Evolutionary conservation across 2,888 invertebrate genomes (phyloP).

Genomic region (Chloromyia formosa): DNA sequence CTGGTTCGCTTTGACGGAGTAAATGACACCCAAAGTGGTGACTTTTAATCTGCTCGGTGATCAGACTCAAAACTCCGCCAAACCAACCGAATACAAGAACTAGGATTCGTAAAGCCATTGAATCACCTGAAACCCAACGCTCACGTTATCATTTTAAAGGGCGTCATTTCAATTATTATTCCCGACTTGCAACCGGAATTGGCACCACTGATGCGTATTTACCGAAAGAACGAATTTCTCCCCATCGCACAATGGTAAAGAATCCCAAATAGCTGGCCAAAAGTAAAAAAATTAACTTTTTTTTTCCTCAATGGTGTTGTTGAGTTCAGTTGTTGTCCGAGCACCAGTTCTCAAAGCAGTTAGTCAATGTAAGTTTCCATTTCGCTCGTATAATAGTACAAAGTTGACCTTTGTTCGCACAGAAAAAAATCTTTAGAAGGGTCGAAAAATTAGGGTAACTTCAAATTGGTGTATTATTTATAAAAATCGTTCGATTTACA

Average conservation of each 20-base stretch:
- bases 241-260: conserved; percentile 86
- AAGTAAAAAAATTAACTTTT: no score
- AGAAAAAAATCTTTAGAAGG: no score
- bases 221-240: conserved; percentile 72
- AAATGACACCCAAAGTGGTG: conserved; percentile 77
- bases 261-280: no score
- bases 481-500: no score
- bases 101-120: conserved; percentile 66
- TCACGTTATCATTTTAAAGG: conserved; percentile 80
- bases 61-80: conserved; percentile 50
- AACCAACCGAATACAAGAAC: not conserved
- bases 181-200: conserved; percentile 76
- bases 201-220: conserved; percentile 70
- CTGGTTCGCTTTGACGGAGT: conserved; percentile 75
- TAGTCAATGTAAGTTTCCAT: no score
- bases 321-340: no score
- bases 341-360: no score
- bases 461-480: no score
- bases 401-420: no score
- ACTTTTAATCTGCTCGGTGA: conserved; percentile 76
- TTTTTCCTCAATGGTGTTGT: no score
- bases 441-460: no score
- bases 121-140: conserved; percentile 80
- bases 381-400: no score
- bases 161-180: conserved; percentile 72